Evolutionary conservation across 1,140 invertebrate species (phyloP).

Genomic region (Eupeodes corollae): DNA sequence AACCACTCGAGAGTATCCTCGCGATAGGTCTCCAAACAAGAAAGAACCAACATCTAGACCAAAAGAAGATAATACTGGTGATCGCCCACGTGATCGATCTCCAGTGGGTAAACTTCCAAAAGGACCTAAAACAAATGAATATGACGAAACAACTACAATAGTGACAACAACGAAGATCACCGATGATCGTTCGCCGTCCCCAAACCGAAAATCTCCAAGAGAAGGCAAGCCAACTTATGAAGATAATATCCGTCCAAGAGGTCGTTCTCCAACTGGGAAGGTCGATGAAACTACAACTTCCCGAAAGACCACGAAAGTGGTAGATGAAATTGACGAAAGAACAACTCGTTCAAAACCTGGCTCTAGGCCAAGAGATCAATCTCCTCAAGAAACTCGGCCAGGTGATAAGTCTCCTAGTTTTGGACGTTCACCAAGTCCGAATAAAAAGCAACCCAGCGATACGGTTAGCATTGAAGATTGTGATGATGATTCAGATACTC

Average conservation of each 20-base stretch:
- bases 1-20: background rate
- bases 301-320: background rate
- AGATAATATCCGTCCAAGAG: conserved; percentile 3
- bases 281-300: conserved; percentile 11
- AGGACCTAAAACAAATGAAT: background rate
- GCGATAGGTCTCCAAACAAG: background rate
- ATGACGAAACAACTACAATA: background rate
- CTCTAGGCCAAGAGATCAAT: too few species aligned
- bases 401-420: background rate
- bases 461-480: too few species aligned
- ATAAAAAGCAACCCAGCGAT: too few species aligned
- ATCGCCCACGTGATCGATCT: background rate
- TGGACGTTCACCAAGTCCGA: background rate
- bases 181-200: background rate
- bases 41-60: background rate
- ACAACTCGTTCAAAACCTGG: conserved; percentile 7
- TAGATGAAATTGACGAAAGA: conserved; percentile 19
- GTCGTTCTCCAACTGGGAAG: conserved; percentile 4
- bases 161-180: too few species aligned
- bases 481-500: too few species aligned
- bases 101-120: background rate
- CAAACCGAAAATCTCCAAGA: background rate
- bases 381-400: too few species aligned
- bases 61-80: background rate
- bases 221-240: background rate